Evolutionary conservation across 2,113 vertebrate species (phyloP), one percentile per base, ranked within the genome.

Genomic region (Muntiacus reevesi): DNA sequence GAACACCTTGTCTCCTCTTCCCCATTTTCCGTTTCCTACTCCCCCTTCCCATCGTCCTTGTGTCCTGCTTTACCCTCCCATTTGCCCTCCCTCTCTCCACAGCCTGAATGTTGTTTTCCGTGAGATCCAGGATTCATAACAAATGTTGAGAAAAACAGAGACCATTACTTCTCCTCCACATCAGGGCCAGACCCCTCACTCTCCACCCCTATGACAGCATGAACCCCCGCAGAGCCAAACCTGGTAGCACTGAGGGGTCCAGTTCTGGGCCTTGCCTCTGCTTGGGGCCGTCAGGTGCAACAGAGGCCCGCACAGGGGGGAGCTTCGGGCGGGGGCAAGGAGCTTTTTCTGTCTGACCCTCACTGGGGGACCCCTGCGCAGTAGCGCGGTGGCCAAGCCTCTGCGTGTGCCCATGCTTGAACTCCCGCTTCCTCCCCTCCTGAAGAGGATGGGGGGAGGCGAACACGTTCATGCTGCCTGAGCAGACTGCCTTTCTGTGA

Each of bases 1-100:
- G 85, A 78, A 45, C 17, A 28, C 25, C 54, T n/a, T 30, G 45
- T 16, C 33, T 86, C 52, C 14, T 57, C 50, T 19, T 94, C 33
- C n/a, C 36, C 55, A 3, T 86, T 76, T 86, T 50, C 79, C 47
- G 28, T 15, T 59, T 57, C 27, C 19, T 87, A 0, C 13, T 10
- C 16, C 19, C 6, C n/a, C 25, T 57, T 1, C 8, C 2, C 13
- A 0, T 19, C 11, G 5, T 19, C 5, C 1, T 28, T 2, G 47
- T 43, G 30, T 33, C 28, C 21, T 76, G 40, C 4, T 47, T 45
- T 89, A 43, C 50, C 57, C 17, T 21, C 23, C 33, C 81, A 1
- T 71, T 59, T 25, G 17, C 50, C 16, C 82, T 64, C 64, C 89
- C 27, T 84, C 33, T 27, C 23, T 62, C 54, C 5, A 76, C 33